A percentile compares a stretch with the other conserved stretches of the same genome.
These are phyloP conservation scores for Pristionchus fissidentatus DNA, from an alignment of 2,888 invertebrate genomes.

Conservation along the genomic window DNA sequence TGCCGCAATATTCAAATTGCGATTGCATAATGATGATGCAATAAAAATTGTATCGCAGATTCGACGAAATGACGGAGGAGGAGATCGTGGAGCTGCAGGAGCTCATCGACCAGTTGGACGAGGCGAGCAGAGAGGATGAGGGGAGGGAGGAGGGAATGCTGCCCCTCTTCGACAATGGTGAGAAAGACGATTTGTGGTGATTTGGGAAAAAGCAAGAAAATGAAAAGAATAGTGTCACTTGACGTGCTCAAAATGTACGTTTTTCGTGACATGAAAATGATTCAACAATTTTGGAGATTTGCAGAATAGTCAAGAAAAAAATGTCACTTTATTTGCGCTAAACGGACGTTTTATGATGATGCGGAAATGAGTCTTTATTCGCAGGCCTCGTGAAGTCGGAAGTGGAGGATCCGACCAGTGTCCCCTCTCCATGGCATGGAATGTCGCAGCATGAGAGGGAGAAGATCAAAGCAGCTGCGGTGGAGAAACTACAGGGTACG, in stretches of 20 bases:
- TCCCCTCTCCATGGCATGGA: background rate
- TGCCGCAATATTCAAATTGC: no score
- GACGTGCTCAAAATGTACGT: no score
- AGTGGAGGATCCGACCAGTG: background rate
- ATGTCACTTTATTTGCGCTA: no score
- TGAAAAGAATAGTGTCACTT: no score
- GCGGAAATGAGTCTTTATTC: background rate
- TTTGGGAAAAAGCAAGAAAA: background rate
- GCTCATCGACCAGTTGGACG: slow-evolving; percentile 20
- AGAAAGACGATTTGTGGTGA: background rate
- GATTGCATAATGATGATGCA: no score
- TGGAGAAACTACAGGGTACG: slow-evolving; percentile 16
- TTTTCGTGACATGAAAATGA: no score
- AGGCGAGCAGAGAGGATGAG: slow-evolving; percentile 12
- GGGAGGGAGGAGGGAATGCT: background rate
- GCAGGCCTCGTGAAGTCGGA: slow-evolving; percentile 9
- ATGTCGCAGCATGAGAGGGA: background rate
- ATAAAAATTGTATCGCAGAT: no score
- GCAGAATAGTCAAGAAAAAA: no score
- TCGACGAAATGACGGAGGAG: background rate
- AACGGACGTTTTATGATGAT: no score
- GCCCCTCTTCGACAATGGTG: background rate
- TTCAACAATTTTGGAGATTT: no score
- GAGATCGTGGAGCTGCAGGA: slow-evolving; percentile 22
- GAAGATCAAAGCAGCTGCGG: background rate